phyloP scores from a whole-genome alignment of 2,113 vertebrate species.

The Chaenogobius annularis region DNA sequence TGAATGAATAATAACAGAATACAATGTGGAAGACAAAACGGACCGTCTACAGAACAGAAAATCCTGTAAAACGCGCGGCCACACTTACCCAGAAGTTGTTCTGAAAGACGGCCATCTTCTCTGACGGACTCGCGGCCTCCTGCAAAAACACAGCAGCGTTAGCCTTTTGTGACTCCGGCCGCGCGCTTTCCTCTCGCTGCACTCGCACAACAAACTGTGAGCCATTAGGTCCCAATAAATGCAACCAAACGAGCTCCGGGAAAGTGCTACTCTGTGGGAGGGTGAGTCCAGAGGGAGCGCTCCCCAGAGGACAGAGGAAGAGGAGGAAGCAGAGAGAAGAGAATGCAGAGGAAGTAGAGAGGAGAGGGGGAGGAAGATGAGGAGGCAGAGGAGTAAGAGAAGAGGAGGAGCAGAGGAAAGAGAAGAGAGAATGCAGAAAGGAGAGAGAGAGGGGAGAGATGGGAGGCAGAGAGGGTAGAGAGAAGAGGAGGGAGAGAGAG shows the following conservation, averaged over 20 bases:
- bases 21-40: not conserved
- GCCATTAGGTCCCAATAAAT: not conserved
- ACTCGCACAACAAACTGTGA: constrained; percentile 6
- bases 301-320: constrained; percentile 38
- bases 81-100: constrained; percentile 81
- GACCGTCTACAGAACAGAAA: not conserved
- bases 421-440: no score
- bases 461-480: no score
- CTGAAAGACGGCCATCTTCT: constrained; percentile 75
- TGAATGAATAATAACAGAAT: not conserved
- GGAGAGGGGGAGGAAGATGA: no score
- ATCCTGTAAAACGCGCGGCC: not conserved
- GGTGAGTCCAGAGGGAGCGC: constrained; percentile 27
- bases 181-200: constrained; percentile 7
- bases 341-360: no score
- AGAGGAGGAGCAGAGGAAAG: no score
- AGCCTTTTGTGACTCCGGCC: not conserved
- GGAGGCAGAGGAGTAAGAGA: no score
- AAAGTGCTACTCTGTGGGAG: constrained; percentile 35
- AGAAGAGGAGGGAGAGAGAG: not conserved
- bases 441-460: no score
- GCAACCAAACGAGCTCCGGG: constrained; percentile 22
- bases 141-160: constrained; percentile 40
- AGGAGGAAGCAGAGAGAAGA: constrained; percentile 2
- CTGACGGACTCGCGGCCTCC: constrained; percentile 50